Conservation (phyloP, 2,888 invertebrate genomes). For the Odontocerum albicorne region DNA sequence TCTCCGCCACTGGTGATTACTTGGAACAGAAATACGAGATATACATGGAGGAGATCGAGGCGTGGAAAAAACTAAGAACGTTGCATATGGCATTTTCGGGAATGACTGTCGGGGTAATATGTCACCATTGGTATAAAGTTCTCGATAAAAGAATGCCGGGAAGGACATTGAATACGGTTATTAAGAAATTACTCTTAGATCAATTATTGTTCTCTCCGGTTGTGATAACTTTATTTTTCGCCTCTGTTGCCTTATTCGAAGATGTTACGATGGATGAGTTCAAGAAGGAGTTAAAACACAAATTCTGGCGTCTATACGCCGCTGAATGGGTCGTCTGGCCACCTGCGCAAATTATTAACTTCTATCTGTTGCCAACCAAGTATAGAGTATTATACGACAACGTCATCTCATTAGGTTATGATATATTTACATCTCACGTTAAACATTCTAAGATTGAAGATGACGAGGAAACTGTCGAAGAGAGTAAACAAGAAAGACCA, state of each 20-base stretch:
- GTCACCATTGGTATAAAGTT: conserved; percentile 84
- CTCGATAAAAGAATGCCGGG: conserved; percentile 75
- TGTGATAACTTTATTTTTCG: conserved; percentile 75
- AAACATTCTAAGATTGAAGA: conserved; percentile 57
- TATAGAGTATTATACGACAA: conserved; percentile 89
- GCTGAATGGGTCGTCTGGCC: conserved; percentile 95
- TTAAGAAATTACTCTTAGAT: conserved; percentile 80
- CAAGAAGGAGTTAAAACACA: conserved; percentile 66
- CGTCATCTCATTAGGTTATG: conserved; percentile 81
- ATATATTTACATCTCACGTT: conserved; percentile 81
- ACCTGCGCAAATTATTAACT: conserved; percentile 90
- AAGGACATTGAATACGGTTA: conserved; percentile 61
- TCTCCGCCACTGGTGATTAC: conserved; percentile 78
- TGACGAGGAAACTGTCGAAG: background rate
- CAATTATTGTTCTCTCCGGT: conserved; percentile 84
- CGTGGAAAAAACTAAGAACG: conserved; percentile 65
- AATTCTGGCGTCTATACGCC: conserved; percentile 76
- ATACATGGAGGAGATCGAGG: conserved; percentile 54
- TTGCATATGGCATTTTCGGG: conserved; percentile 79
- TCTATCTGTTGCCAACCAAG: conserved; percentile 79
- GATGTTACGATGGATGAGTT: conserved; percentile 61
- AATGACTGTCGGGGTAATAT: conserved; percentile 72
- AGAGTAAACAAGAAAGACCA: too few species aligned
- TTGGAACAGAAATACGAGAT: conserved; percentile 81
- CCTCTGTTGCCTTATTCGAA: conserved; percentile 74